Base-by-base conservation (phyloP, 2,888 invertebrate genomes). In the Gymnoscelis rufifasciata region DNA sequence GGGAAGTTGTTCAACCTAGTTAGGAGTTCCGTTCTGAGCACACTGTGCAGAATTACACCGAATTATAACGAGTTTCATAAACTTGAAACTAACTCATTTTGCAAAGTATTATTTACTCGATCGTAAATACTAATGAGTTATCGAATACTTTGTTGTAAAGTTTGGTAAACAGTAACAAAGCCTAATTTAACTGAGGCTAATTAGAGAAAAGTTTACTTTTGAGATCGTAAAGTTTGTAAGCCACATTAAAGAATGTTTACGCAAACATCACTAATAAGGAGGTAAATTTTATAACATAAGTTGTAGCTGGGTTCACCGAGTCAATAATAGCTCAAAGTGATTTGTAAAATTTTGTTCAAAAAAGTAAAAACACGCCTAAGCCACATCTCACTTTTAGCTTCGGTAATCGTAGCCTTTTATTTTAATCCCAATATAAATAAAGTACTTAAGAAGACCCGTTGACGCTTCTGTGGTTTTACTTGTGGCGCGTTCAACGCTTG, bases 281-380 rank as follows among this genome's bases (percentile, higher is more conserved):
- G 60, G 60, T 62, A 66, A 67, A 62, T 63, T 65, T 62, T 60
- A 44, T 40, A 57, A 57, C 50, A 47, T 31, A 68, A 67, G 56
- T 66, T 66, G 55, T 51, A 49, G 52, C 53, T 54, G 52, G 52
- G 52, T 56, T 56, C 55, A 51, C 47, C 15, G 61, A 69, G 69
- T 51, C 54, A 53, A n/a, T 62, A 64, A 67, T 65, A 68, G 60
- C 56, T 64, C 56, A 59, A 59, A 50, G 44, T 41, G 15, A 6
- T 6, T 26, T 8, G 7, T 7, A 8, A 26, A 8, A 26, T 26
- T n/a, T n/a, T n/a, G n/a, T n/a, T n/a, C n/a, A n/a, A n/a, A n/a
- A n/a, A n/a, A n/a, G n/a, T n/a, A n/a, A n/a, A n/a, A n/a, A n/a
- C n/a, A n/a, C n/a, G n/a, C n/a, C n/a, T n/a, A n/a, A n/a, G n/a